These are phyloP conservation scores for Encarsia formosa DNA, from an alignment of 2,888 invertebrate species.

Conservation along the genomic window DNA sequence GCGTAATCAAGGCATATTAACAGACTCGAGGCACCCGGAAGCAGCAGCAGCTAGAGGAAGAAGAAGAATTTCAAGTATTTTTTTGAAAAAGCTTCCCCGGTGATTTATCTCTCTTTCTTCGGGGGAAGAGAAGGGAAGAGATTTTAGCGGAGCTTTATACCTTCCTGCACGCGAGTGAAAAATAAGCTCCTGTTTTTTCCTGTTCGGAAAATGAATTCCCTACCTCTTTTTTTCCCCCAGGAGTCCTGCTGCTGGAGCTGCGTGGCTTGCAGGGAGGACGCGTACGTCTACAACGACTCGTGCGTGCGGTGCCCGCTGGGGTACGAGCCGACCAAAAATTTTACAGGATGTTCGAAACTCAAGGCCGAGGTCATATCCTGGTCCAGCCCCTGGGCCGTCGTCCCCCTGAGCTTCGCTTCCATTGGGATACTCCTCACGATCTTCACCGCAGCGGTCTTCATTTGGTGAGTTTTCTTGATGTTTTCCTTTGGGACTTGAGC, in stretches of 20 bases:
- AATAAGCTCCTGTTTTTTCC: no score
- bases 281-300: constrained; percentile 60
- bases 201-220: background rate
- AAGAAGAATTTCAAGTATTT: background rate
- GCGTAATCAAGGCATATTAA: no score
- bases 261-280: constrained; percentile 62
- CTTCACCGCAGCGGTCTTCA: constrained; percentile 63
- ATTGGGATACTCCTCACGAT: constrained; percentile 61
- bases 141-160: background rate
- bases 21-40: no score
- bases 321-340: constrained; percentile 53
- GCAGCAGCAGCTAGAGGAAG: no score
- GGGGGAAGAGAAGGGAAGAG: background rate
- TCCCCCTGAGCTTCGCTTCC: constrained; percentile 61
- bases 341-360: constrained; percentile 57
- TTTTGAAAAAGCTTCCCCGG: no score
- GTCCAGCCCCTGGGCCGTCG: constrained; percentile 63
- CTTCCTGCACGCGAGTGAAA: no score
- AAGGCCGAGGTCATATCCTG: constrained; percentile 60
- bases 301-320: constrained; percentile 58
- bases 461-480: constrained; percentile 52
- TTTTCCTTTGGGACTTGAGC: no score
- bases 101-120: no score
- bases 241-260: constrained; percentile 70
- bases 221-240: constrained; percentile 43